Evolutionary conservation across 2,797 vertebrate species (phyloP).

Genomic region (Coregonus sp.): DNA sequence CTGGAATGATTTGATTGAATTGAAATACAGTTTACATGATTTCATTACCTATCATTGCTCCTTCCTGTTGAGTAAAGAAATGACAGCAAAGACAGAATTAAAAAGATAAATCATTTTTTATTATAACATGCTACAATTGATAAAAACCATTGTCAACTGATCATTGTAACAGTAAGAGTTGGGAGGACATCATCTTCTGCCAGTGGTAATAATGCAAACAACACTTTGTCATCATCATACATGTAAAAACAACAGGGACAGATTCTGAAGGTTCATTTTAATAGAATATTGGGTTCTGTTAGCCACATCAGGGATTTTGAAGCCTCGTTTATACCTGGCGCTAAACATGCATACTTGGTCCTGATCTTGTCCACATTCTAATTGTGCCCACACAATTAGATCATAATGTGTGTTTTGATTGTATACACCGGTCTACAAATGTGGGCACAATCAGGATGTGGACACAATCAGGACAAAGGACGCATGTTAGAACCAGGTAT

Average conservation of each 20-base stretch:
- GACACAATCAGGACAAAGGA: too few species aligned
- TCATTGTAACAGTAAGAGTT: constrained; percentile 19
- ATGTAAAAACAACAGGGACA: constrained; percentile 16
- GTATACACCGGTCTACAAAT: too few species aligned
- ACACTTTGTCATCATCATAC: constrained; percentile 21
- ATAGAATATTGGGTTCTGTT: not conserved
- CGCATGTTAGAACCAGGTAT: too few species aligned
- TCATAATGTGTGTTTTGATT: too few species aligned
- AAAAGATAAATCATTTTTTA: constrained; percentile 66
- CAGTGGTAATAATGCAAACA: constrained; percentile 28
- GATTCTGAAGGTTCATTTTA: constrained; percentile 13
- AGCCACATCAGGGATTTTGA: not conserved
- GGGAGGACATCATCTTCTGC: constrained; percentile 19
- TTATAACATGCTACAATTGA: constrained; percentile 62
- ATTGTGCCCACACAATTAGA: too few species aligned
- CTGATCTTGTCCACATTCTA: too few species aligned
- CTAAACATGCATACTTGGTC: too few species aligned
- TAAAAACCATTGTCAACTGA: constrained; percentile 46
- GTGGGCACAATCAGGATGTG: too few species aligned
- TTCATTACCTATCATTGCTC: not conserved
- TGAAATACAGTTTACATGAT: not conserved
- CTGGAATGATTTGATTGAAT: not conserved
- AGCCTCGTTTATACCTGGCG: too few species aligned
- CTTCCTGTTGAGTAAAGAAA: not conserved
- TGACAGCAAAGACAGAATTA: constrained; percentile 23